Conservation (phyloP, 2,797 vertebrate genomes). For the Vireo griseus region DNA sequence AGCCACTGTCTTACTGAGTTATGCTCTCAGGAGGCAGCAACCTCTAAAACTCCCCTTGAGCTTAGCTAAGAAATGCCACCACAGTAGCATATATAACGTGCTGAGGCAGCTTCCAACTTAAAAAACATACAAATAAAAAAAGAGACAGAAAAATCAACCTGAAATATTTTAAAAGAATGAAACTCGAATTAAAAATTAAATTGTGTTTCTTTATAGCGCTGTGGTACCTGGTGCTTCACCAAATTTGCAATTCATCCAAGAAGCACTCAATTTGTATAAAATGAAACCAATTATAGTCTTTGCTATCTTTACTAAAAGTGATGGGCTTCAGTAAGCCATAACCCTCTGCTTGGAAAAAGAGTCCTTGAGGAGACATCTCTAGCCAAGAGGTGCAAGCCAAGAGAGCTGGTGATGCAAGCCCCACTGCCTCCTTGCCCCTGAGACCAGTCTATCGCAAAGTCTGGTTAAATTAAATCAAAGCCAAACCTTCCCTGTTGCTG, state of each 20-base stretch:
- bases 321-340: neutral
- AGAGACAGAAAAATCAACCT: neutral
- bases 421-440: neutral
- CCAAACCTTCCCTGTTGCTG: neutral
- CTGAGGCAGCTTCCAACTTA: neutral
- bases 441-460: neutral
- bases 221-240: neutral
- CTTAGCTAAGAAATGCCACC: neutral
- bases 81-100: neutral
- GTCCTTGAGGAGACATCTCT: neutral
- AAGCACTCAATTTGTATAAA: neutral
- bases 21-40: neutral
- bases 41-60: neutral
- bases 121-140: neutral
- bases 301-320: neutral
- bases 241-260: neutral
- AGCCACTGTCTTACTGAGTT: constrained; percentile 13
- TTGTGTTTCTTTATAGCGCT: neutral
- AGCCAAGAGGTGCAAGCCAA: neutral
- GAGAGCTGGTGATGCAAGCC: neutral
- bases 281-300: neutral
- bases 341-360: neutral
- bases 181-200: neutral
- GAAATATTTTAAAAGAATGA: neutral
- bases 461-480: neutral